A percentile compares a stretch with the other conserved stretches of the same genome.
These are phyloP conservation scores for Turdus rufiventris DNA, from an alignment of 2,113 vertebrate genomes.

Conservation along the genomic window DNA sequence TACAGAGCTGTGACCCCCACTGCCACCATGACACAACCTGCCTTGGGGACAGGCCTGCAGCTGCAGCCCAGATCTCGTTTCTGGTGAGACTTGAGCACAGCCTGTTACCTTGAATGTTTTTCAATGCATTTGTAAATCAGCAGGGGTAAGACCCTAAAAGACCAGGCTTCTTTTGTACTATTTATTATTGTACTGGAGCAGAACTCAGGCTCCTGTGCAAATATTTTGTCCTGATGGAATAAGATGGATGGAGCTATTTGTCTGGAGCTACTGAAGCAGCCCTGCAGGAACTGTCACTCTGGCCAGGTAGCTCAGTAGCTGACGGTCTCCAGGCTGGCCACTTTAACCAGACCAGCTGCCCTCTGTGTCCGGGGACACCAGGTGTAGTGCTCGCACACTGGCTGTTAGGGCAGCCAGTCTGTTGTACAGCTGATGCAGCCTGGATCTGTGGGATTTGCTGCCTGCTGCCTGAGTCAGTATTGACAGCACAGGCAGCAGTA, in stretches of 20 bases:
- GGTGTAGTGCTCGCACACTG: fast-evolving
- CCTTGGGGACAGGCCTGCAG: background rate
- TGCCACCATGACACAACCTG: background rate
- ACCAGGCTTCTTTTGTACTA: background rate
- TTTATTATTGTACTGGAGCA: background rate
- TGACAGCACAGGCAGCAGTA: background rate
- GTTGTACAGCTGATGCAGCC: background rate
- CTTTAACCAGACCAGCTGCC: background rate
- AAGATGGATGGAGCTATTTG: background rate
- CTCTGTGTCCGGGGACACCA: fast-evolving
- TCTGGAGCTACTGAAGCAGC: background rate
- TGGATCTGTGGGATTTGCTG: background rate
- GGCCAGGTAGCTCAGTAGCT: background rate
- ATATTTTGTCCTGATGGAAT: background rate
- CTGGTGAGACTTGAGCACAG: background rate
- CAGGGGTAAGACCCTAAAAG: background rate
- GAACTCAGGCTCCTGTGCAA: background rate
- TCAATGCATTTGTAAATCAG: background rate
- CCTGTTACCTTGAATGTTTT: background rate
- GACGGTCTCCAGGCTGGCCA: background rate
- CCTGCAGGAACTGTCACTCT: background rate
- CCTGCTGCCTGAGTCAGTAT: background rate
- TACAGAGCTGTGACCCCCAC: background rate
- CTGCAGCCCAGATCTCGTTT: background rate
- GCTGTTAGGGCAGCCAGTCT: background rate